A percentile compares a stretch with the other conserved stretches of the same genome.
phyloP scores from a whole-genome alignment of 2,113 vertebrate genomes.

The Oryzias melastigma region DNA sequence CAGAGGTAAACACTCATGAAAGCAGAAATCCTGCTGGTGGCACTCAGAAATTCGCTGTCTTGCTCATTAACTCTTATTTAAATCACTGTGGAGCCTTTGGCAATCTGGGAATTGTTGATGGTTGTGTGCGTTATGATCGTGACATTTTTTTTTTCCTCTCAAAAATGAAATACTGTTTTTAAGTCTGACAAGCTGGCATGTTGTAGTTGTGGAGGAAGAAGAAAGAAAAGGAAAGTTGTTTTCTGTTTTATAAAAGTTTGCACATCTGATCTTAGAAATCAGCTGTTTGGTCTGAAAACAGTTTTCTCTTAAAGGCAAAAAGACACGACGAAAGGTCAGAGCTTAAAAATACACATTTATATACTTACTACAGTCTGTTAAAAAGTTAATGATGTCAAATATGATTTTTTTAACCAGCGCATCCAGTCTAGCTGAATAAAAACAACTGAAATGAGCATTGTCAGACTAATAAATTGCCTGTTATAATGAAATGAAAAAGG shows the following conservation, averaged over 20 bases:
- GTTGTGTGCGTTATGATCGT: not conserved
- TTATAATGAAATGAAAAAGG: too few species aligned
- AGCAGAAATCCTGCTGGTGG: slow-evolving; percentile 1
- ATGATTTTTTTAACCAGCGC: too few species aligned
- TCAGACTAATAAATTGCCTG: too few species aligned
- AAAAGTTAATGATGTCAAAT: too few species aligned
- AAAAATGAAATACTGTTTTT: not conserved
- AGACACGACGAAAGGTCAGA: too few species aligned
- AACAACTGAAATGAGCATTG: too few species aligned
- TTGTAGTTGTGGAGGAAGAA: not conserved
- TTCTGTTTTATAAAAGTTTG: not conserved
- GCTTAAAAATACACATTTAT: too few species aligned
- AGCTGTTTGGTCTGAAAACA: too few species aligned
- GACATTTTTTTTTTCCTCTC: not conserved
- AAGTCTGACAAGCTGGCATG: not conserved
- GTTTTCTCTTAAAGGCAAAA: too few species aligned
- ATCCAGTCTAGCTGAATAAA: too few species aligned
- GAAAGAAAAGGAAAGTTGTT: not conserved
- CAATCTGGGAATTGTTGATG: not conserved
- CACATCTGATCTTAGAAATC: too few species aligned
- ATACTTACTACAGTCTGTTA: too few species aligned
- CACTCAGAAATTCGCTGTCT: not conserved
- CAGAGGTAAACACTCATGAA: not conserved
- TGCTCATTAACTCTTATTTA: not conserved
- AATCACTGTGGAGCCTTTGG: not conserved